Evolutionary conservation across 2,113 vertebrate genomes (phyloP).

Genomic region (Dendropsophus ebraccatus): DNA sequence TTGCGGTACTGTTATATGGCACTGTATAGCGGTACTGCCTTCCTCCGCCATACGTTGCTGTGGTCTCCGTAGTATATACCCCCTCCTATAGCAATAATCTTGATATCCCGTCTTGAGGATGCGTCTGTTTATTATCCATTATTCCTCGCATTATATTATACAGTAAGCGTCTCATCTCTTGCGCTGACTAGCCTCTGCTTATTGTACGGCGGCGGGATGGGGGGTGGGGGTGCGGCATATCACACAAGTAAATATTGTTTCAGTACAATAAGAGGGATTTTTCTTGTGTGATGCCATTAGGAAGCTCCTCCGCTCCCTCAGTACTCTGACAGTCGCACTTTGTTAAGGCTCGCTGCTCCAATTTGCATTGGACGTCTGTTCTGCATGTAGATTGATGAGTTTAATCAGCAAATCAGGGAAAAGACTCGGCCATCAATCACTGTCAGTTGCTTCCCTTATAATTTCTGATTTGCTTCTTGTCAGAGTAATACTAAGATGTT

Average conservation of each 20-base stretch:
- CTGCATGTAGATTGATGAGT: slow-evolving; percentile 98
- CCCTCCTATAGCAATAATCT: not conserved
- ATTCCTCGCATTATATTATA: not conserved
- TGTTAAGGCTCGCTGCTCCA: slow-evolving; percentile 92
- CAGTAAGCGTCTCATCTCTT: not conserved
- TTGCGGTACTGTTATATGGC: too few species aligned
- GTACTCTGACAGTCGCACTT: slow-evolving; percentile 87
- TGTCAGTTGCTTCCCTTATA: slow-evolving; percentile 82
- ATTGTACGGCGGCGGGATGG: slow-evolving; percentile 12
- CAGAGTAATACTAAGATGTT: slow-evolving; percentile 69
- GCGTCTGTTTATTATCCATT: not conserved
- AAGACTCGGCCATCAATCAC: slow-evolving; percentile 91
- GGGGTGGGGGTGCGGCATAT: not conserved
- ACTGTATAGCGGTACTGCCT: too few species aligned
- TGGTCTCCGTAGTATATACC: not conserved
- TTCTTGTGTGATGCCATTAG: slow-evolving; percentile 58
- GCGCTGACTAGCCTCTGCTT: slow-evolving; percentile 60
- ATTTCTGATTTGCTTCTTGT: slow-evolving; percentile 85
- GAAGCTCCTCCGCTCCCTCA: slow-evolving; percentile 70
- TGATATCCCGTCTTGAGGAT: not conserved
- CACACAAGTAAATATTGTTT: slow-evolving; percentile 62
- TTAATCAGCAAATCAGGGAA: slow-evolving; percentile 97
- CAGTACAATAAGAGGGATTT: slow-evolving; percentile 54
- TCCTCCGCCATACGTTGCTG: not conserved
- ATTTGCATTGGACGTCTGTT: slow-evolving; percentile 90